Conservation (phyloP, 2,797 vertebrate species). For the Schizothorax lantsangensis region DNA sequence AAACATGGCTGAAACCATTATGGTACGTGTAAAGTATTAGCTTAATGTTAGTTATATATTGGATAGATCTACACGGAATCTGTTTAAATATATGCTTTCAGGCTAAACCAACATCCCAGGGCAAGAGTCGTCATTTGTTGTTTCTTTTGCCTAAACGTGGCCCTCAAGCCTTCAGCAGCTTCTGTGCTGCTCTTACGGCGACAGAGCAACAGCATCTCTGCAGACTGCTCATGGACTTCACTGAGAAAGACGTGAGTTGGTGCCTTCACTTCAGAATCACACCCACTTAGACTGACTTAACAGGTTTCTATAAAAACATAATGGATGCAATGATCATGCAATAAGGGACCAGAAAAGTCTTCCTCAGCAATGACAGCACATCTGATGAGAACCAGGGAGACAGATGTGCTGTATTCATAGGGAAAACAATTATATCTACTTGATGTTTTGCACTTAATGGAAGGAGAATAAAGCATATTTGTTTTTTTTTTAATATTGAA, state of each 20-base stretch:
- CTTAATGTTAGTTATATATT: neutral
- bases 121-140: slow-evolving; percentile 78
- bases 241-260: slow-evolving; percentile 70
- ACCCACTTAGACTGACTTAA: slow-evolving; percentile 13
- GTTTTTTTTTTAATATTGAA: neutral
- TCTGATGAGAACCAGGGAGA: slow-evolving; percentile 6
- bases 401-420: neutral
- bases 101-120: slow-evolving; percentile 74
- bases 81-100: slow-evolving; percentile 46
- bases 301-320: slow-evolving; percentile 10
- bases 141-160: slow-evolving; percentile 90
- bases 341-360: slow-evolving; percentile 23
- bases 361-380: slow-evolving; percentile 26
- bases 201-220: slow-evolving; percentile 91
- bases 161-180: slow-evolving; percentile 87
- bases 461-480: neutral
- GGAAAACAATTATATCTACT: neutral
- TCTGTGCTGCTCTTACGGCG: slow-evolving; percentile 86
- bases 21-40: neutral
- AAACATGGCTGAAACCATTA: slow-evolving; percentile 76
- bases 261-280: slow-evolving; percentile 9
- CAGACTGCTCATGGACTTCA: slow-evolving; percentile 75
- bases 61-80: neutral
- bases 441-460: neutral
- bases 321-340: slow-evolving; percentile 25